Evolutionary conservation across 37 sponge, comb jelly and placozoan genomes (phyloP).

Genomic region (Chondrilla cf. caribensis): DNA sequence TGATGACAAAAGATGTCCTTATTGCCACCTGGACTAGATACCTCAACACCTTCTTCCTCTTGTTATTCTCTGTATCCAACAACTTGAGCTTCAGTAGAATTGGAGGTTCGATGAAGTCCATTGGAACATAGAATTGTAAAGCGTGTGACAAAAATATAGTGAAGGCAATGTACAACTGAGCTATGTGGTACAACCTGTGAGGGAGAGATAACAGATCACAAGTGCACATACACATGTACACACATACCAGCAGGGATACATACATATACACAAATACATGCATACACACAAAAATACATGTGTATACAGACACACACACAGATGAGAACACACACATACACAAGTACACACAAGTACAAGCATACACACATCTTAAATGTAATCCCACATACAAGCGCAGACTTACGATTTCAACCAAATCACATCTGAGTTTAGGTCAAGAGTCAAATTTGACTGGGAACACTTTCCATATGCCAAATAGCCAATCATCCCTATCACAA

Average conservation of each 20-base stretch:
- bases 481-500: conserved; percentile 53
- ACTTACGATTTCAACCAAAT: no score
- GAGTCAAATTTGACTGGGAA: conserved; percentile 56
- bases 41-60: background rate
- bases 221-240: background rate
- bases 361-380: no score
- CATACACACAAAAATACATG: no score
- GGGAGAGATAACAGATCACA: background rate
- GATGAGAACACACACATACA: no score
- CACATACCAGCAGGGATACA: no score
- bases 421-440: conserved; percentile 31
- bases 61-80: no score
- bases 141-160: conserved; percentile 59
- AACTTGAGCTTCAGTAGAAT: conserved; percentile 28
- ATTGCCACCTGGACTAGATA: conserved; percentile 18
- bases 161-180: conserved; percentile 52
- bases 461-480: conserved; percentile 67
- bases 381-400: no score
- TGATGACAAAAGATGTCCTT: conserved; percentile 36
- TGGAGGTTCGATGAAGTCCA: conserved; percentile 70
- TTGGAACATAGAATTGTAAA: conserved; percentile 82
- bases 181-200: conserved; percentile 53
- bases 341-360: no score
- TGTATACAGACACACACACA: no score
- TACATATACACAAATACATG: no score